phyloP scores from a whole-genome alignment of 2,113 vertebrate genomes.

The Collichthys lucidus region DNA sequence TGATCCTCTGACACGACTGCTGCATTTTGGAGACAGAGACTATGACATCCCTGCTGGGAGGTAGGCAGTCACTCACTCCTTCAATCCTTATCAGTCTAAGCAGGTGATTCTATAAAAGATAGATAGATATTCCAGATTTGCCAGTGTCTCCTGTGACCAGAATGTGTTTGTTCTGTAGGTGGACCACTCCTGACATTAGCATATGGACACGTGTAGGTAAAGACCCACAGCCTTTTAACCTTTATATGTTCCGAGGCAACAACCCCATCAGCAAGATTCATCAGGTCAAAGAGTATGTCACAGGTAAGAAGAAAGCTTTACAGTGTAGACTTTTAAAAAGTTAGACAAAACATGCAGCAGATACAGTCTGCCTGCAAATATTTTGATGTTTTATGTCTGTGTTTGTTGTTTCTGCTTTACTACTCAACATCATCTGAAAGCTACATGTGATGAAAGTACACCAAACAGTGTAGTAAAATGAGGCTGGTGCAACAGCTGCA shows the following conservation, averaged over 20 bases:
- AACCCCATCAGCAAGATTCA: constrained; percentile 98
- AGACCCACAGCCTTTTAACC: constrained; percentile 96
- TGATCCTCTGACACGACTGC: constrained; percentile 93
- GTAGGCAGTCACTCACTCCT: constrained; percentile 30
- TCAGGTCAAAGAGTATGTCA: constrained; percentile 97
- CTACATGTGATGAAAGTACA: not conserved
- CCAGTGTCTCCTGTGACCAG: constrained; percentile 9
- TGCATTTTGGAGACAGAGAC: constrained; percentile 97
- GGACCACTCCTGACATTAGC: constrained; percentile 98
- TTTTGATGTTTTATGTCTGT: not conserved
- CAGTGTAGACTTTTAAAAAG: not conserved
- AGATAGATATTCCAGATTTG: not conserved
- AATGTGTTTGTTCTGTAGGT: constrained; percentile 67
- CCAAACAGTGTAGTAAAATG: not conserved
- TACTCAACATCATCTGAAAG: not conserved
- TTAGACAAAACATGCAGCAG: not conserved
- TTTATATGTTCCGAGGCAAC: constrained; percentile 99
- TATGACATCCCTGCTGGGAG: constrained; percentile 97
- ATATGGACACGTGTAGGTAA: constrained; percentile 95
- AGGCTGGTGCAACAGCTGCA: not conserved
- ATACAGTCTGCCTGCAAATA: no score
- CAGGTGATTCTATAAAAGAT: not conserved
- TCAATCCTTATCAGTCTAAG: not conserved
- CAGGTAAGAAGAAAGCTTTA: constrained; percentile 85
- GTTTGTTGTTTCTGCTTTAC: not conserved